Evolutionary conservation across 2,888 invertebrate species (phyloP).

Genomic region (Lepidochrysops patricia): DNA sequence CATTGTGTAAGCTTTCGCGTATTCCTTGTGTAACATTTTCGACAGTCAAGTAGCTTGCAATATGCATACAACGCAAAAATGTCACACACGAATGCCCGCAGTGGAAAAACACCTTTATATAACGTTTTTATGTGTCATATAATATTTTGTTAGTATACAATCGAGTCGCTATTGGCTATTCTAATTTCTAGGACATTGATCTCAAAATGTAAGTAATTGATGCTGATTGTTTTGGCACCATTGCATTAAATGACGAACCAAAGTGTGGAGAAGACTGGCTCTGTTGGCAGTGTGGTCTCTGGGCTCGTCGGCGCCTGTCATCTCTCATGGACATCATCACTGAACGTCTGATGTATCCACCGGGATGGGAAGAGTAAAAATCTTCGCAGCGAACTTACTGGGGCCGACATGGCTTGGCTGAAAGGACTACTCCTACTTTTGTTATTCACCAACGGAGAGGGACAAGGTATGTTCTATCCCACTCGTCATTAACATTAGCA

Average conservation of each 20-base stretch:
- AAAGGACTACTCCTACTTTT: constrained; percentile 52
- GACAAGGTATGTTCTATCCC: constrained; percentile 49
- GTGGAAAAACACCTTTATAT: no score
- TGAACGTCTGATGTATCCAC: constrained; percentile 17
- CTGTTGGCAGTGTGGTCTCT: constrained; percentile 37
- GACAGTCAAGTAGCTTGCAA: no score
- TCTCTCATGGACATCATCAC: neutral
- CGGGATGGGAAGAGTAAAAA: constrained; percentile 64
- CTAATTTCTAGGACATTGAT: constrained; percentile 21
- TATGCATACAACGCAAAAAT: no score
- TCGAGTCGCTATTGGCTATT: neutral
- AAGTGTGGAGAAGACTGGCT: constrained; percentile 31
- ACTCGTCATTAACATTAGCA: neutral
- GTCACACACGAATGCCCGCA: no score
- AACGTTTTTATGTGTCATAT: neutral
- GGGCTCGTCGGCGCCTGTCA: constrained; percentile 27
- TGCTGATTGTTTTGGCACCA: constrained; percentile 63
- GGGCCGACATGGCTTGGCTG: constrained; percentile 60
- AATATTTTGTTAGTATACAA: neutral
- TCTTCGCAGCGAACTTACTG: constrained; percentile 46
- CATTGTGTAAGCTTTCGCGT: no score
- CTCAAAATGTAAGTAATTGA: constrained; percentile 40
- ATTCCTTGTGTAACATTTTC: no score
- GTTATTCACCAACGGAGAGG: constrained; percentile 44
- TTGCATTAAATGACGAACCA: constrained; percentile 43